These are phyloP conservation scores for Ginglymostoma cirratum DNA, from an alignment of 2,113 vertebrate genomes.

Conservation along the genomic window DNA sequence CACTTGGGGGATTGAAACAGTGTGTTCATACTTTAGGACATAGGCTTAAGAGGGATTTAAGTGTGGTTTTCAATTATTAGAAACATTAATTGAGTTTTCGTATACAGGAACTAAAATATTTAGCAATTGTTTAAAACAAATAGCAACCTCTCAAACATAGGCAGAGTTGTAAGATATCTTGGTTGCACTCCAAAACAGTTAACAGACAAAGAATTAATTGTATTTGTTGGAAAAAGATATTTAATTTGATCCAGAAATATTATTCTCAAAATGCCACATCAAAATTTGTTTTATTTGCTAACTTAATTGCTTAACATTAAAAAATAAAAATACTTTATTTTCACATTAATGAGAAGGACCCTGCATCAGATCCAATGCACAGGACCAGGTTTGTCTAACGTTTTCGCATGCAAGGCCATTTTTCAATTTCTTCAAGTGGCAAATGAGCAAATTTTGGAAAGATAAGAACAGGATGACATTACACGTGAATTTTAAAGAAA, in stretches of 20 bases:
- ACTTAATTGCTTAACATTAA: not conserved
- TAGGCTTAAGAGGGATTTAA: not conserved
- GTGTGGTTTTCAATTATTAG: not conserved
- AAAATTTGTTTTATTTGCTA: not conserved
- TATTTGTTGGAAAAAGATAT: not conserved
- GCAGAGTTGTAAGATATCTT: not conserved
- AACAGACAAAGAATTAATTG: not conserved
- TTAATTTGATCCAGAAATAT: not conserved
- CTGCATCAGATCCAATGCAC: not conserved
- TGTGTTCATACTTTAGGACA: not conserved
- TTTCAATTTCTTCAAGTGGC: too few species aligned
- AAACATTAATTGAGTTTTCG: not conserved
- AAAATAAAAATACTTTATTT: not conserved
- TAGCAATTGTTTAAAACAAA: not conserved
- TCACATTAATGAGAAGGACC: not conserved
- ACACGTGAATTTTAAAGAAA: too few species aligned
- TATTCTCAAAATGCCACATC: not conserved
- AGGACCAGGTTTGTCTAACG: not conserved
- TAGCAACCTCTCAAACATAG: not conserved
- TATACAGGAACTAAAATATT: conserved; percentile 25
- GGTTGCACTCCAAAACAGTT: not conserved
- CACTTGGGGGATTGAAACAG: not conserved
- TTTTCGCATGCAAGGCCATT: too few species aligned
- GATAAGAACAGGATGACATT: too few species aligned
- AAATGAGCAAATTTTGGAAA: too few species aligned